A percentile compares a stretch with the other conserved stretches of the same genome.
These are phyloP conservation scores for Protomyctophum bolini DNA, from an alignment of 2,113 vertebrate genomes.

Conservation along the genomic window DNA sequence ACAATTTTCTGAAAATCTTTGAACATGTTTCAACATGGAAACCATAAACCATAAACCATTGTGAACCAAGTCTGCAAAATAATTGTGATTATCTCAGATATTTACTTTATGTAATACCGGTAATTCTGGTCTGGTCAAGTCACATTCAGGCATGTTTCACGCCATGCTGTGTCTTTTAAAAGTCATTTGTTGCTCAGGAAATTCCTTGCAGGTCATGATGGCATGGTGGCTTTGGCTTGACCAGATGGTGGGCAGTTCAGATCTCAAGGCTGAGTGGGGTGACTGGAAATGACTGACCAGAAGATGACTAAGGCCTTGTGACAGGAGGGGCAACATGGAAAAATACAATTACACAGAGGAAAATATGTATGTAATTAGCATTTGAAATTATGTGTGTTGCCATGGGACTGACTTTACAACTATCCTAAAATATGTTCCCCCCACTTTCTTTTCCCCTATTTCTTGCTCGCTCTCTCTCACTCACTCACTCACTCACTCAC, in stretches of 20 bases:
- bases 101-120: no score
- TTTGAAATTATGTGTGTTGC: constrained; percentile 56
- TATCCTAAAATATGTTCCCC: constrained; percentile 26
- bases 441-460: constrained; percentile 14
- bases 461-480: background rate
- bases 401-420: constrained; percentile 45
- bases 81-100: no score
- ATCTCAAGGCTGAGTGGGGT: background rate
- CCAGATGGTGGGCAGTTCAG: background rate
- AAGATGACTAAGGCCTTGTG: constrained; percentile 48
- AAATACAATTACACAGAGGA: constrained; percentile 47
- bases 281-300: constrained; percentile 28
- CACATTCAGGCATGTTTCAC: no score
- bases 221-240: constrained; percentile 28
- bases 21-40: no score
- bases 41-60: no score
- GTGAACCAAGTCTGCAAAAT: no score
- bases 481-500: background rate
- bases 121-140: no score
- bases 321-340: constrained; percentile 28
- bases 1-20: no score
- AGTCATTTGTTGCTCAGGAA: constrained; percentile 44
- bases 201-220: constrained; percentile 8
- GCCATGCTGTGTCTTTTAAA: background rate
- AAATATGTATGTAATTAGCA: constrained; percentile 59